These are phyloP conservation scores for Numenius arquata DNA, from an alignment of 2,113 vertebrate species.

Conservation along the genomic window DNA sequence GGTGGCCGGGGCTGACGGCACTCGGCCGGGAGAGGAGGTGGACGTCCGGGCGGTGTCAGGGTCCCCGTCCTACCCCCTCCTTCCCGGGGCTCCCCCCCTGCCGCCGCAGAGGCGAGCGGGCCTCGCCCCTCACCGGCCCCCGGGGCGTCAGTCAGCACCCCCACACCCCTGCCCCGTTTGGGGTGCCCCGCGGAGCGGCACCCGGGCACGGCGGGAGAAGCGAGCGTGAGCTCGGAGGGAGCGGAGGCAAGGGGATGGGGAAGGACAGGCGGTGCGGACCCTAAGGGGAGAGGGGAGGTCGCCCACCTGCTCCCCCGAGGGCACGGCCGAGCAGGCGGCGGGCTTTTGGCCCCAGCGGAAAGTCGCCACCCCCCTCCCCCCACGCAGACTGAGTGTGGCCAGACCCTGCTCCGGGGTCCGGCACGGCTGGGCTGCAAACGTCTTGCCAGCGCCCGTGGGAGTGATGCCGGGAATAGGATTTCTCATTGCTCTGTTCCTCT, in stretches of 20 bases:
- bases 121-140: too few relatives aligned
- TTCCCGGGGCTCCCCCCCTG: too few relatives aligned
- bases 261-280: background rate
- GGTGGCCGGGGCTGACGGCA: too few relatives aligned
- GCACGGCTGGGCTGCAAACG: background rate
- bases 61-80: too few relatives aligned
- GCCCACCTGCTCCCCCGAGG: background rate
- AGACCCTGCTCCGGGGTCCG: background rate
- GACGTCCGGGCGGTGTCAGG: too few relatives aligned
- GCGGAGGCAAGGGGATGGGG: background rate
- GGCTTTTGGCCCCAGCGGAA: background rate
- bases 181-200: background rate
- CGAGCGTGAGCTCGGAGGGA: too few relatives aligned
- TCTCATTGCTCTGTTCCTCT: background rate
- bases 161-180: accelerated
- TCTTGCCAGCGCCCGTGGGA: background rate
- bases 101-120: background rate
- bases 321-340: background rate
- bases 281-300: background rate
- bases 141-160: background rate
- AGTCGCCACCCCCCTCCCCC: background rate
- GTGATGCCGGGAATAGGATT: background rate
- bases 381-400: background rate
- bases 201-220: too few relatives aligned
- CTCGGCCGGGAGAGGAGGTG: background rate